Evolutionary conservation across 2,797 vertebrate species (phyloP), one percentile per base, ranked within the genome.

Genomic region (Myotis vivesi): DNA sequence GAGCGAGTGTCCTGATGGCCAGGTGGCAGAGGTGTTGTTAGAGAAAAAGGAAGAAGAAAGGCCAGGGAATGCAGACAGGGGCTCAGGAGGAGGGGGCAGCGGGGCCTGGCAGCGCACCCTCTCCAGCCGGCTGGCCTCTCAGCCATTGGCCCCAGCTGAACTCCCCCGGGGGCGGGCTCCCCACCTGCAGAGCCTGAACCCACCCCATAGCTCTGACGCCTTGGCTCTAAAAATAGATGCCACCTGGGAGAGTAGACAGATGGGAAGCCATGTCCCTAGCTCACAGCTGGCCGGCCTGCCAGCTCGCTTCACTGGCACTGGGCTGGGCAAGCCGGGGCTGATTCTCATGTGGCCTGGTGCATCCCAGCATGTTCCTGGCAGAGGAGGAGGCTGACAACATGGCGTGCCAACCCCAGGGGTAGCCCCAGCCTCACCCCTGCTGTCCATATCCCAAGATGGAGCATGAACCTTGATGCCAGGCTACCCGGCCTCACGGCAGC

Each of bases 201-300:
- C 16, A 79, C 1, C 68, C 84, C 36, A 17, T 57, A 44, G 12
- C 55, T 73, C 76, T 5, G 44, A 88, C 87, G 79, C 1, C 69
- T 84, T 36, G 51, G 91, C 97, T 97, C 97, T 98, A 97, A 98
- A 98, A 98, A 98, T 98, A 98, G 98, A 98, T 98, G 97, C 98
- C 97, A 97, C 98, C 98, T 97, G 97, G 97, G 98, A 98, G 98
- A 98, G 98, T 96, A 98, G 98, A 98, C 98, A 99, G 98, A 98
- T 98, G 98, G 98, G 98, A 98, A 98, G 96, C 95, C 96, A 97
- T 98, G 98, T 97, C 98, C 98, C 98, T 98, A 98, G 98, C 98
- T 97, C 97, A 97, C 98, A 99, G 98, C 98, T 99, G 98, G 98
- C 97, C 91, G 84, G 98, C 97, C 96, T 77, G 97, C 98, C 98